Evolutionary conservation across 2,888 invertebrate species (phyloP).

Genomic region (Harpagoxenus sublaevis): DNA sequence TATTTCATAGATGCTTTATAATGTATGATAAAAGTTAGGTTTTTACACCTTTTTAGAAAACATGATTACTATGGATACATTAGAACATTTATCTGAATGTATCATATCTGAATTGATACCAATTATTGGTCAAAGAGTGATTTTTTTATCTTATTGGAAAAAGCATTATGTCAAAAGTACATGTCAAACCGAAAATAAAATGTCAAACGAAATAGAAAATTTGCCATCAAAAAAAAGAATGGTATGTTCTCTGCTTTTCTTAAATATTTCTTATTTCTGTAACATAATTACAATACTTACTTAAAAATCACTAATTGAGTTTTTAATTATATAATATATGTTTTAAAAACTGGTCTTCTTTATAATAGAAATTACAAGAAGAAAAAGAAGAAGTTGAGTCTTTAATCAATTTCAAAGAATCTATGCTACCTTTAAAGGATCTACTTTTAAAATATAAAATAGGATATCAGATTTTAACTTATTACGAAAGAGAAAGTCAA

Average conservation of each 20-base stretch:
- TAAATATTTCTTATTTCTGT: too few relatives aligned
- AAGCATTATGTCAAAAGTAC: too few relatives aligned
- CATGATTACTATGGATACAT: background rate
- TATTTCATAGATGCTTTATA: too few relatives aligned
- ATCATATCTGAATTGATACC: background rate
- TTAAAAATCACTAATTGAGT: too few relatives aligned
- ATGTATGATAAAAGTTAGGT: too few relatives aligned
- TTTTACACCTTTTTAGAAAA: background rate
- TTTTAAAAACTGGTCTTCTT: background rate
- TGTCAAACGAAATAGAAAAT: too few relatives aligned
- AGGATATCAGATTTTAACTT: background rate
- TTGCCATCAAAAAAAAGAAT: too few relatives aligned
- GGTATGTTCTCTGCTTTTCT: too few relatives aligned
- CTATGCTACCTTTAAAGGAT: background rate
- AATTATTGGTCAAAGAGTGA: slow-evolving; percentile 8
- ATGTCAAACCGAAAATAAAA: too few relatives aligned
- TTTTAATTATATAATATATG: background rate
- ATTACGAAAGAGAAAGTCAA: background rate
- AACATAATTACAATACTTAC: too few relatives aligned
- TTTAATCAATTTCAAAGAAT: too few relatives aligned
- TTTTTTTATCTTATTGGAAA: background rate
- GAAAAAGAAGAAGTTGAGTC: background rate
- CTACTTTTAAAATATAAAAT: slow-evolving; percentile 15
- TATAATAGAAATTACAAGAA: slow-evolving; percentile 8
- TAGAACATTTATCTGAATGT: slow-evolving; percentile 1